These are phyloP conservation scores for Steinernema hermaphroditum DNA, from an alignment of 2,888 invertebrate species.

Conservation along the genomic window DNA sequence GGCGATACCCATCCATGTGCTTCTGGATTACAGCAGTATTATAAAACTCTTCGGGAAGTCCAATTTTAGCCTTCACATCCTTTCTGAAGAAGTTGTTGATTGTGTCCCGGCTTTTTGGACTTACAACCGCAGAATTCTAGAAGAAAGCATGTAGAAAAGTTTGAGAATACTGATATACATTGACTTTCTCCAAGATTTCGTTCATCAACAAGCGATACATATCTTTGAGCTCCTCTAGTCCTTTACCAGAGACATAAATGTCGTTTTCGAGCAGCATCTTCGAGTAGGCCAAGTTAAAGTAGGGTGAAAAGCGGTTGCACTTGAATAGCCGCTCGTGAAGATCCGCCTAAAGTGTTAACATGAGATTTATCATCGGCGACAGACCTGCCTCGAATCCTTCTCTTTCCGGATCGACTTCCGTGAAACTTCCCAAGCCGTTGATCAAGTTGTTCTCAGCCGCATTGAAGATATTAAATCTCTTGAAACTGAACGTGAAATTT, in stretches of 20 bases:
- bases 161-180: not conserved
- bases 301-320: not conserved
- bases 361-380: too few relatives aligned
- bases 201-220: not conserved
- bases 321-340: not conserved
- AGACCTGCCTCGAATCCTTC: not conserved
- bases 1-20: not conserved
- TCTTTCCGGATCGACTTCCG: not conserved
- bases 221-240: not conserved
- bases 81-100: not conserved
- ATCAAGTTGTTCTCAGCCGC: not conserved
- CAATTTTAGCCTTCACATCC: not conserved
- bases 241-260: not conserved
- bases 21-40: not conserved
- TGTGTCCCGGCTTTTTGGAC: not conserved
- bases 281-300: constrained; percentile 20
- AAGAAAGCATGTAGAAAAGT: not conserved
- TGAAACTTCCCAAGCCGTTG: not conserved
- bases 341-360: not conserved
- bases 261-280: not conserved
- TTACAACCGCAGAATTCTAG: not conserved
- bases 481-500: too few relatives aligned
- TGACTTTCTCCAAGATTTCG: not conserved
- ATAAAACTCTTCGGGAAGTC: not conserved
- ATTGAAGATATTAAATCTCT: too few relatives aligned